Evolutionary conservation across 2,797 vertebrate species (phyloP).

Genomic region (Microctenopoma steveboyesi): DNA sequence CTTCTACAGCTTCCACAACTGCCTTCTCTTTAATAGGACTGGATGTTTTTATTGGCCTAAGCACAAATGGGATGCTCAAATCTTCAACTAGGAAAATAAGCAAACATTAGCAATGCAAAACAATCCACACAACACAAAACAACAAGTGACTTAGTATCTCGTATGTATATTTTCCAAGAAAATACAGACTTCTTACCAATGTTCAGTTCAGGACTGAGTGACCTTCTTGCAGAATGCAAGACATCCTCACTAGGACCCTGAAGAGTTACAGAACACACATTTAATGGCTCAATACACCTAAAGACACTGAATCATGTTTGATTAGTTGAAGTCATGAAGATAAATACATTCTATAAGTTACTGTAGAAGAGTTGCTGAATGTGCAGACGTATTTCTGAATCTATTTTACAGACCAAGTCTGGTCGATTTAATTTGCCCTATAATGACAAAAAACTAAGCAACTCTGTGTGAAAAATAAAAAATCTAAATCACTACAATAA

Average conservation of each 20-base stretch:
- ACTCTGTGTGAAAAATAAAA: neutral
- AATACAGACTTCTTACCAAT: conserved; percentile 47
- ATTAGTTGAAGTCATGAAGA: no score
- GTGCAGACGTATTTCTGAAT: no score
- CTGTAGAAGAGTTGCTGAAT: neutral
- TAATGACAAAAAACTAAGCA: neutral
- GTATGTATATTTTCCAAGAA: neutral
- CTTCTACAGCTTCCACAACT: neutral
- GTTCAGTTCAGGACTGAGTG: conserved; percentile 16
- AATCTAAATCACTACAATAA: neutral
- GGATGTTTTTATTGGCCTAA: conserved; percentile 74
- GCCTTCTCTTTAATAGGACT: conserved; percentile 68
- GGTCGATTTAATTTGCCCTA: neutral
- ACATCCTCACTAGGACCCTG: conserved; percentile 36
- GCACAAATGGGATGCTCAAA: conserved; percentile 46
- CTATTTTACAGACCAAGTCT: neutral
- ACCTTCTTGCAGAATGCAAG: neutral
- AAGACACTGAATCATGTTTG: neutral
- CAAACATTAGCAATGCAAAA: neutral
- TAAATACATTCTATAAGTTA: no score
- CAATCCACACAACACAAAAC: neutral
- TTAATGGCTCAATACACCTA: neutral
- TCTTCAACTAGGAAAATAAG: conserved; percentile 34
- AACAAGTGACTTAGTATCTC: neutral
- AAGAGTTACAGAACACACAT: conserved; percentile 8